Conservation (phyloP, 2,113 vertebrate species). For the Centropus bengalensis region DNA sequence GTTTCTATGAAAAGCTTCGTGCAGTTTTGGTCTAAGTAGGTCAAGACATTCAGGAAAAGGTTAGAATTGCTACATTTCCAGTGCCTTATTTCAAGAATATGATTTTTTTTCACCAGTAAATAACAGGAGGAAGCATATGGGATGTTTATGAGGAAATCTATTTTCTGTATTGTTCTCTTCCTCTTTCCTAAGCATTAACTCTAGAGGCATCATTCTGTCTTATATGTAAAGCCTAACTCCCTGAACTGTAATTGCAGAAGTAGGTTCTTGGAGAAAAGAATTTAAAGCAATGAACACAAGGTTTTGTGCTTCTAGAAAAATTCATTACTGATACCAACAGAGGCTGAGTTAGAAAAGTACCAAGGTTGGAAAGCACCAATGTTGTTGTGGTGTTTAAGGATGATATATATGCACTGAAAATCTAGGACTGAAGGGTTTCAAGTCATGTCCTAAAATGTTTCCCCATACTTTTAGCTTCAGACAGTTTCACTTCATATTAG, state of each 20-base stretch:
- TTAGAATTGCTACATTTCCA: neutral
- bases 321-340: neutral
- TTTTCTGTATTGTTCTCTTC: neutral
- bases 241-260: neutral
- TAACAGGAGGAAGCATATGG: neutral
- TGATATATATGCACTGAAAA: no score
- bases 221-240: neutral
- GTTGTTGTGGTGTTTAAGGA: no score
- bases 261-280: neutral
- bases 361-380: neutral
- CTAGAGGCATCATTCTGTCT: neutral
- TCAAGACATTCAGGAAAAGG: conserved; percentile 6
- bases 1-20: neutral
- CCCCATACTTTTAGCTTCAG: no score
- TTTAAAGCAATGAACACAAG: neutral
- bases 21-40: neutral
- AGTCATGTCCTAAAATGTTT: no score
- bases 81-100: neutral
- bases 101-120: neutral
- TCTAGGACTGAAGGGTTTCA: no score
- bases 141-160: neutral
- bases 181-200: neutral
- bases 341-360: neutral
- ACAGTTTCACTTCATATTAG: no score
- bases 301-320: neutral